A percentile compares a stretch with the other conserved stretches of the same genome.
Conservation (phyloP, 2,888 invertebrate species). For the Bellardia bayeri region DNA sequence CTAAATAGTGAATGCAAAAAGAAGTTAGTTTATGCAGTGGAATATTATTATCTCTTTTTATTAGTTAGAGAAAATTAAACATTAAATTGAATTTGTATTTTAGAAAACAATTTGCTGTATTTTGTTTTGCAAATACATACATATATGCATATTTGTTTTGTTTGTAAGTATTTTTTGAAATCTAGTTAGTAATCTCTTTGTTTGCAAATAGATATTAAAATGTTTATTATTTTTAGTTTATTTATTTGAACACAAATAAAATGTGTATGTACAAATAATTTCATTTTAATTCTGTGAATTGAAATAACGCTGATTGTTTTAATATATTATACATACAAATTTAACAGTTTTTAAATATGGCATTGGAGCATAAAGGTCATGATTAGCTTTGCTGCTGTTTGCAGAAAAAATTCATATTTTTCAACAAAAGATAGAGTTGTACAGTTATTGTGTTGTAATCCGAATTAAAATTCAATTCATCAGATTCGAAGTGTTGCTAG, state of each 20-base stretch:
- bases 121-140: no score
- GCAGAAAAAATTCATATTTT: no score
- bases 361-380: not conserved
- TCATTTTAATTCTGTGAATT: conserved; percentile 27
- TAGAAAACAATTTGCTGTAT: not conserved
- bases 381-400: not conserved
- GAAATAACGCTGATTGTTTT: not conserved
- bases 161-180: conserved; percentile 21
- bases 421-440: not conserved
- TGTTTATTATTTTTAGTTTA: conserved; percentile 11
- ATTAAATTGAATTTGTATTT: conserved; percentile 4
- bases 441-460: no score
- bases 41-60: not conserved
- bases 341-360: not conserved
- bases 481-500: no score
- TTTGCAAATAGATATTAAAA: not conserved
- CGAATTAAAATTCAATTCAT: no score
- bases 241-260: not conserved
- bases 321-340: not conserved
- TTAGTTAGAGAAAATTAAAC: conserved; percentile 8
- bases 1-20: not conserved
- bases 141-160: not conserved
- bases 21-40: not conserved
- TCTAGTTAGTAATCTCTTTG: conserved; percentile 28
- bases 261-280: not conserved